Conservation (phyloP, 2,113 vertebrate genomes). For the Podilymbus podiceps region DNA sequence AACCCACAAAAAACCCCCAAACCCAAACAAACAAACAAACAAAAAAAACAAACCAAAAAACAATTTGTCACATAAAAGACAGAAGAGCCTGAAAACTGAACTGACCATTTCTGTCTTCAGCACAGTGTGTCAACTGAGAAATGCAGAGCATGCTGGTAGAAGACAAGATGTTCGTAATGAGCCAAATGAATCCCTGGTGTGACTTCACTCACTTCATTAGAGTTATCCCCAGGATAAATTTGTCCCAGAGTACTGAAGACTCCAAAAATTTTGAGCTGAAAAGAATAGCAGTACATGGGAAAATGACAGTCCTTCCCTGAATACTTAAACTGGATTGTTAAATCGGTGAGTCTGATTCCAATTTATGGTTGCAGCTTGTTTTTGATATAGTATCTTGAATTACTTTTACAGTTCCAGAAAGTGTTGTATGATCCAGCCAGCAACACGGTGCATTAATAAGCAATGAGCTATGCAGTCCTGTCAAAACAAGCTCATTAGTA, state of each 20-base stretch:
- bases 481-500: conserved; percentile 65
- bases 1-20: too few relatives aligned
- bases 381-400: conserved; percentile 32
- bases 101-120: not conserved
- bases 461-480: conserved; percentile 47
- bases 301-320: not conserved
- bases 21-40: too few relatives aligned
- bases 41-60: not conserved
- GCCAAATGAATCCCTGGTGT: conserved; percentile 43
- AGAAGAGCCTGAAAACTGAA: not conserved
- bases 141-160: not conserved
- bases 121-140: not conserved
- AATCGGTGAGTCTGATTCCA: not conserved
- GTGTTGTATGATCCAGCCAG: conserved; percentile 44
- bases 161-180: conserved; percentile 35
- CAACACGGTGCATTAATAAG: conserved; percentile 42
- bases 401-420: conserved; percentile 47
- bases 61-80: not conserved
- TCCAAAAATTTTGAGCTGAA: conserved; percentile 14
- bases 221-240: conserved; percentile 33
- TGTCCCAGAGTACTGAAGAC: not conserved
- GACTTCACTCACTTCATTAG: conserved; percentile 34
- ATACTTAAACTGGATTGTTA: not conserved
- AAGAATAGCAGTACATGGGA: not conserved
- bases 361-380: not conserved